Evolutionary conservation across 2,888 invertebrate species (phyloP), one percentile per base, ranked within the genome.

Genomic region (Polylopha cassiicola): DNA sequence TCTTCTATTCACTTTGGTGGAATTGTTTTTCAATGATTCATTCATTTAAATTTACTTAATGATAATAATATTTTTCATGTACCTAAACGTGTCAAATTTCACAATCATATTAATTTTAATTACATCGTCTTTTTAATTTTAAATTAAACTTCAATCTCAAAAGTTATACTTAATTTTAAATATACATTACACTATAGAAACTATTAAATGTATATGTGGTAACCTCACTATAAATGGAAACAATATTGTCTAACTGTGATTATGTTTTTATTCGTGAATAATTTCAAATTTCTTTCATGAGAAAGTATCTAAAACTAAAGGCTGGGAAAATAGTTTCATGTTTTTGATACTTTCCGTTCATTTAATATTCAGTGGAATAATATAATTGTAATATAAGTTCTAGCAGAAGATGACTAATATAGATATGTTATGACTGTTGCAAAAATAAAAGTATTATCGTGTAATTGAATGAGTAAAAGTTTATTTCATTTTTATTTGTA

Each of bases 361-460:
- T 27, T 18, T 31, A 23, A 29, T 32, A 31, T 37, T 21, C 10
- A 4, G 39, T 43, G 39, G 4, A 30, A 42, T 39, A 45, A 42
- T 39, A 47, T 51, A 42, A 36, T 32, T 38, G 37, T 20, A 28
- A n/a, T 36, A 30, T 33, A 34, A 42, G 26, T 39, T 43, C 36
- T 43, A 33, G 26, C 28, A 44, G 1, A 23, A 43, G 46, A 47
- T 30, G 45, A 48, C 50, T 48, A 48, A 53, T 32, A 24, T 28
- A 44, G 44, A 50, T 48, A 46, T 56, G 49, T 47, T 50, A 50
- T 47, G 39, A 49, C 48, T 57, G 58, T 62, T 64, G 50, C 50
- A 47, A 59, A 52, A 61, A 61, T 61, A 62, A 64, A 63, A 50
- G 51, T 55, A 60, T 55, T 47, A 44, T 50, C 55, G 48, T 63